phyloP scores from a whole-genome alignment of 23 tunicate genomes.

The Styela clava region DNA sequence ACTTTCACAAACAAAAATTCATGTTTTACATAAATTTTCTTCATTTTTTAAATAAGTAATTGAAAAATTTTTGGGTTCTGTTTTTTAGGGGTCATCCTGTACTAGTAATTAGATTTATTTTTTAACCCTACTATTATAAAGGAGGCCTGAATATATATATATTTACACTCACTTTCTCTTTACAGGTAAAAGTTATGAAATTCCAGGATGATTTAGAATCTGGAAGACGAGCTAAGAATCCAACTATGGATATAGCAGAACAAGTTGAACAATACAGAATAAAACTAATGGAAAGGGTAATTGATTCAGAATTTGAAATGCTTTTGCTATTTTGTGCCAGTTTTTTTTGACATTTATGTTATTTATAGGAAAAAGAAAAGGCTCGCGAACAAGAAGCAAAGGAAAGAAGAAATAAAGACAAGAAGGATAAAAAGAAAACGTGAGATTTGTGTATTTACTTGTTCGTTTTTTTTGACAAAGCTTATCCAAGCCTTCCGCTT shows the following conservation, averaged over 20 bases:
- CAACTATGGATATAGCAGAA: slow-evolving; percentile 34
- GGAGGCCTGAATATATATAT: not conserved
- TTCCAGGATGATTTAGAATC: slow-evolving; percentile 92
- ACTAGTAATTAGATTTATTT: too few relatives aligned
- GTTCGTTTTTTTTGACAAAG: not conserved
- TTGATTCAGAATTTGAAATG: not conserved
- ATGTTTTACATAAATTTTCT: too few relatives aligned
- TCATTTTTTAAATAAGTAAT: too few relatives aligned
- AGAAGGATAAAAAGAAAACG: slow-evolving; percentile 8
- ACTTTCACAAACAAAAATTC: too few relatives aligned
- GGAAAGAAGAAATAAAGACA: not conserved
- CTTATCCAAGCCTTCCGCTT: not conserved
- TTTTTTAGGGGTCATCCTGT: too few relatives aligned
- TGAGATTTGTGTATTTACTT: not conserved
- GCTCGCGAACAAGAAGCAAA: slow-evolving; percentile 9
- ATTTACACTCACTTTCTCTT: not conserved
- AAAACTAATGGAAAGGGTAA: slow-evolving; percentile 80
- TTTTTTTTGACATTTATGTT: not conserved
- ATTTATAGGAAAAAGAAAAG: slow-evolving; percentile 37
- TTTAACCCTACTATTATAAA: too few relatives aligned
- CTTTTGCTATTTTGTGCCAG: not conserved
- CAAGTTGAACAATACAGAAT: slow-evolving; percentile 77
- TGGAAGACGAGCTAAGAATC: slow-evolving; percentile 56
- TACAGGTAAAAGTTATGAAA: slow-evolving; percentile 89
- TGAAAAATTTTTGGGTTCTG: too few relatives aligned